A percentile compares a stretch with the other conserved stretches of the same genome.
Conservation (phyloP, 37 sponge, comb jelly and placozoan species). For the Ephydatia muelleri region DNA sequence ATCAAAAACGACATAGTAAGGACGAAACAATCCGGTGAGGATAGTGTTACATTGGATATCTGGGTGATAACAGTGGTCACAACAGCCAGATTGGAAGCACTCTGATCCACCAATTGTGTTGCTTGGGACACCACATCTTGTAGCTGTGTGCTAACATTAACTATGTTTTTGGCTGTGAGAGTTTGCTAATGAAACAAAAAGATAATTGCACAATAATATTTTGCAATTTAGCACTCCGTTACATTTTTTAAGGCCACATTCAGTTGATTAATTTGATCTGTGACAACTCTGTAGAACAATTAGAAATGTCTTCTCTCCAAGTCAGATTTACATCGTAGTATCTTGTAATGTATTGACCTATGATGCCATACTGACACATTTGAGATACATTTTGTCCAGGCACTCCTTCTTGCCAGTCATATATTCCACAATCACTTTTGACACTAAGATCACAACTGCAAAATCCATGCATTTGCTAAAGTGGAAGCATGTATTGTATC, state of each 20-base stretch:
- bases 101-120: background rate
- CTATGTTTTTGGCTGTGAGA: background rate
- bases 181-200: background rate
- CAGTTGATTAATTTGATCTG: background rate
- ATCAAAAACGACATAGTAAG: too few species aligned
- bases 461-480: slow-evolving; percentile 38
- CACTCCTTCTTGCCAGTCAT: slow-evolving; percentile 36
- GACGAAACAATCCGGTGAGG: too few species aligned
- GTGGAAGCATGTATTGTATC: background rate
- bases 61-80: background rate
- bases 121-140: background rate
- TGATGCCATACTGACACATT: background rate
- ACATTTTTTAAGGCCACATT: background rate
- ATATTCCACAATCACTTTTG: slow-evolving; percentile 1
- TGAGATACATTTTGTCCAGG: background rate
- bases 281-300: slow-evolving; percentile 15
- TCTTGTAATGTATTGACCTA: background rate
- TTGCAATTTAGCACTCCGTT: background rate
- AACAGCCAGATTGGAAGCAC: background rate
- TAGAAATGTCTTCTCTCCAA: slow-evolving; percentile 2
- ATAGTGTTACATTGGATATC: background rate
- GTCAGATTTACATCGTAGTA: background rate
- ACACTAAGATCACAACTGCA: slow-evolving; percentile 9
- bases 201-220: too few species aligned
- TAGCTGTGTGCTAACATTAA: background rate